A percentile compares a stretch with the other conserved stretches of the same genome.
Evolutionary conservation across 2,888 invertebrate species (phyloP).

Genomic region (Microctonus hyperodae): DNA sequence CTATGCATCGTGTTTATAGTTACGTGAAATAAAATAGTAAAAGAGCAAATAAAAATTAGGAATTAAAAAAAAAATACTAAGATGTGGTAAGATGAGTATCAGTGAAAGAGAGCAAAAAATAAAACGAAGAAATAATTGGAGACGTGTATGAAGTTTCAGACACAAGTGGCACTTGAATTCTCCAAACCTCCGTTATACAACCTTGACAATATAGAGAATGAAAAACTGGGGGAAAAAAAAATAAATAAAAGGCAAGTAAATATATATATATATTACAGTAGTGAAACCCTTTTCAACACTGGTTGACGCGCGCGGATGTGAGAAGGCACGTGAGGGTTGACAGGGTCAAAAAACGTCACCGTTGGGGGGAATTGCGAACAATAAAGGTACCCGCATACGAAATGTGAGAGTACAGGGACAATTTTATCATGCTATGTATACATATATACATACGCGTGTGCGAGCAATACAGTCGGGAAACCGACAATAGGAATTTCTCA

Average conservation of each 20-base stretch:
- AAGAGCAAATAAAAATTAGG: background rate
- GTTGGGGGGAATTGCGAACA: slow-evolving; percentile 14
- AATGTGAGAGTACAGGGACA: slow-evolving; percentile 12
- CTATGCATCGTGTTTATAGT: too few relatives aligned
- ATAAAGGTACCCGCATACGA: slow-evolving; percentile 16
- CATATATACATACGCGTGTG: too few relatives aligned
- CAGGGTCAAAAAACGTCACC: slow-evolving; percentile 21
- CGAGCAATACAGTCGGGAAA: background rate
- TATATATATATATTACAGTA: too few relatives aligned
- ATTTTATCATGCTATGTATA: background rate
- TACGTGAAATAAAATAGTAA: too few relatives aligned
- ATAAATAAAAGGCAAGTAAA: background rate
- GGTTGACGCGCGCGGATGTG: slow-evolving; percentile 1
- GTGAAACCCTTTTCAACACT: slow-evolving; percentile 4
- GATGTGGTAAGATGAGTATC: background rate
- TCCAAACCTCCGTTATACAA: background rate
- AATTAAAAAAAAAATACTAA: background rate
- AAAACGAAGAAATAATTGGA: background rate
- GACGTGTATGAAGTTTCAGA: background rate
- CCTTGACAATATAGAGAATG: background rate
- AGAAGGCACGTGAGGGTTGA: slow-evolving; percentile 9
- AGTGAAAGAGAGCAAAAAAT: background rate
- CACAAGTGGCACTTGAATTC: background rate
- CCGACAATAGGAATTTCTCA: background rate
- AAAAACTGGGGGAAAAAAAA: background rate